Conservation (phyloP, 2,888 invertebrate species). For the Schizotus pectinicornis region DNA sequence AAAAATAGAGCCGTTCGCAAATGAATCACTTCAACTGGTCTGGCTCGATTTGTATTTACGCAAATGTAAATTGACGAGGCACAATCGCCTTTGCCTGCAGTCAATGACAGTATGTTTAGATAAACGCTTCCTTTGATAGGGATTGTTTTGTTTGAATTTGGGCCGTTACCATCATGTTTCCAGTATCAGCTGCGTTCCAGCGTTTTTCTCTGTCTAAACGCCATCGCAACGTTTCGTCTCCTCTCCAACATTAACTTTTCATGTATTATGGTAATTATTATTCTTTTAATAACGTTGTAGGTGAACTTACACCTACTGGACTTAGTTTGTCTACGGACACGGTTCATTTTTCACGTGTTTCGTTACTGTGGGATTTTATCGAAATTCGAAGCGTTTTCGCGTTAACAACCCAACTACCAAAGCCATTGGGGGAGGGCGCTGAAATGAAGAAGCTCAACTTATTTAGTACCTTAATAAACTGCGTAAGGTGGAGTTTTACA, state of each 20-base stretch:
- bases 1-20: neutral
- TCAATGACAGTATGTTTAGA: constrained; percentile 6
- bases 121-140: neutral
- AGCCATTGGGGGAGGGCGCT: too few relatives aligned
- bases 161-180: too few relatives aligned
- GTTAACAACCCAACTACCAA: too few relatives aligned
- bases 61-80: neutral
- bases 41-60: too few relatives aligned
- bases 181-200: too few relatives aligned
- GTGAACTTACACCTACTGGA: constrained; percentile 9
- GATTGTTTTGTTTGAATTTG: neutral
- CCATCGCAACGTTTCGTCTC: neutral
- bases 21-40: constrained; percentile 1
- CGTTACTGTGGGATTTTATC: neutral
- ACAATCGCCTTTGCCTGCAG: neutral
- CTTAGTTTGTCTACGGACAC: constrained; percentile 3
- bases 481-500: neutral
- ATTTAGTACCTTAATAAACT: neutral
- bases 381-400: neutral
- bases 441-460: neutral
- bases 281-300: neutral
- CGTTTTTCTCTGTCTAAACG: neutral
- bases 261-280: too few relatives aligned
- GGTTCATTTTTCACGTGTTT: constrained; percentile 7
- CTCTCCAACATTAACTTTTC: neutral